Conservation (phyloP, 2,888 invertebrate species). For the Philaethria dido region DNA sequence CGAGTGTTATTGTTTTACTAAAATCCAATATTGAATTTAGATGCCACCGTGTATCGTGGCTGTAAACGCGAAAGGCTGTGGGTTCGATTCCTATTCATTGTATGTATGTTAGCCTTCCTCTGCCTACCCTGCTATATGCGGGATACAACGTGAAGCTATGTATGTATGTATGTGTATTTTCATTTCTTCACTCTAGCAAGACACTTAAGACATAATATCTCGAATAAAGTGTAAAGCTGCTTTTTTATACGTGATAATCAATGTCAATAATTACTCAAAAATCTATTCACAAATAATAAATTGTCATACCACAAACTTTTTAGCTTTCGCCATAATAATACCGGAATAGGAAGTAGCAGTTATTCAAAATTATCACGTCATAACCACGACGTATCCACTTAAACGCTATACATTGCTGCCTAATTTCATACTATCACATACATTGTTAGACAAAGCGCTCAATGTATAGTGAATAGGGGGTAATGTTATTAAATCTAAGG, state of each 20-base stretch:
- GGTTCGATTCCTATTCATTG: no score
- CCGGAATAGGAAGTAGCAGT: conserved; percentile 32
- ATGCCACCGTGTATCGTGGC: no score
- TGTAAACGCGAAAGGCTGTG: no score
- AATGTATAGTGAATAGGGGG: conserved; percentile 22
- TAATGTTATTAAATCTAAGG: conserved; percentile 19
- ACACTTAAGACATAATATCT: no score
- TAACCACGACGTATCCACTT: not conserved
- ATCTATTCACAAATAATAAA: not conserved
- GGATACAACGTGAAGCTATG: no score
- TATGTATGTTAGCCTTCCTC: no score
- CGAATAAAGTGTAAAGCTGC: no score
- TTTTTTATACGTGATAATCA: no score
- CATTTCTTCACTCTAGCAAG: no score
- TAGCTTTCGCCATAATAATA: conserved; percentile 30
- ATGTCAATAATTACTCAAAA: not conserved
- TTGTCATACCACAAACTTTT: conserved; percentile 9
- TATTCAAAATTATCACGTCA: conserved; percentile 25
- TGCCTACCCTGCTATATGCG: no score
- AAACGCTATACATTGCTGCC: conserved; percentile 17
- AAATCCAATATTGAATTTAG: conserved; percentile 21
- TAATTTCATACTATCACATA: not conserved
- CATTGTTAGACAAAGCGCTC: not conserved
- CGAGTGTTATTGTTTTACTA: conserved; percentile 43
- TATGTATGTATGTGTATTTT: no score